Percentiles rank a stretch among this genome's conserved stretches.
phyloP scores from a whole-genome alignment of 1,140 invertebrate genomes.

The Drosophila rufa region DNA sequence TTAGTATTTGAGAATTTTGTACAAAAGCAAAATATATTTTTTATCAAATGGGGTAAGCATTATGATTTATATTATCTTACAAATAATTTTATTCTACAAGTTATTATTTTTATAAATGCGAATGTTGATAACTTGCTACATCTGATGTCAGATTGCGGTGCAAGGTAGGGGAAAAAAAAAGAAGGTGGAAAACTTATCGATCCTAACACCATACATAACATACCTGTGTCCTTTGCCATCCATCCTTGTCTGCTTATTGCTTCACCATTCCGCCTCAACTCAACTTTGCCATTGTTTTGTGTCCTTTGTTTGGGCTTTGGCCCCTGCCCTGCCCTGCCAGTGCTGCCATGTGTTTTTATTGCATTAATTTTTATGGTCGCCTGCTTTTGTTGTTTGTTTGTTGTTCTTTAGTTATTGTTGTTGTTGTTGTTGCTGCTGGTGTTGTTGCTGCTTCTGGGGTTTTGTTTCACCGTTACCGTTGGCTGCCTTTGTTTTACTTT shows the following conservation, averaged over 20 bases:
- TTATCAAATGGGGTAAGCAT: not conserved
- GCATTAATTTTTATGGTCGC: constrained; percentile 82
- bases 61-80: not conserved
- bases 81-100: too few relatives aligned
- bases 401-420: constrained; percentile 27
- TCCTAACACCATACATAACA: constrained; percentile 26
- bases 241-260: constrained; percentile 35
- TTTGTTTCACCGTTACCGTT: constrained; percentile 46
- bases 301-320: constrained; percentile 37
- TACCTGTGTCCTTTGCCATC: constrained; percentile 23
- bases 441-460: constrained; percentile 12
- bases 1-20: too few relatives aligned
- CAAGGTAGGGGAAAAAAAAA: not conserved
- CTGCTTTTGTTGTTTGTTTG: constrained; percentile 54
- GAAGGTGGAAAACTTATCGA: constrained; percentile 22
- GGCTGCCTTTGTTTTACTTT: constrained; percentile 79
- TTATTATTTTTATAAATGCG: not conserved
- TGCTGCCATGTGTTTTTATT: constrained; percentile 79
- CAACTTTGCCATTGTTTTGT: constrained; percentile 44
- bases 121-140: not conserved
- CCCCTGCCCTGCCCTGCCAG: constrained; percentile 15
- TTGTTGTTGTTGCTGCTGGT: constrained; percentile 25
- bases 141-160: constrained; percentile 1
- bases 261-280: constrained; percentile 26
- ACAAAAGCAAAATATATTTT: not conserved